Percentiles rank a stretch among this genome's conserved stretches.
These are phyloP conservation scores for Ostrea edulis DNA, from an alignment of 1,140 invertebrate genomes.

Conservation along the genomic window DNA sequence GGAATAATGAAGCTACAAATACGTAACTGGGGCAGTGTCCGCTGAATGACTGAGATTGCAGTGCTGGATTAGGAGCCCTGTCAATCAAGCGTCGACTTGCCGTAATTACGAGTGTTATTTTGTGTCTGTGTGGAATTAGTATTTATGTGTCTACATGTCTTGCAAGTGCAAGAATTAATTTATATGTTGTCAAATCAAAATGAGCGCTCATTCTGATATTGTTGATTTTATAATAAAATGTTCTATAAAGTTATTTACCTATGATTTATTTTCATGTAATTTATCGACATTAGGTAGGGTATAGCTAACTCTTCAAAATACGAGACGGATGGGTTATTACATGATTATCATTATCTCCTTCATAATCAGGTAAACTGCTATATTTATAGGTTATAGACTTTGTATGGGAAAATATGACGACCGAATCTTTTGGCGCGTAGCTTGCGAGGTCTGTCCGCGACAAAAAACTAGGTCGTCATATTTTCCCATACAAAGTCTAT, in stretches of 20 bases:
- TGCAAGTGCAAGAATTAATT: background rate
- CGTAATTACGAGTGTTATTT: background rate
- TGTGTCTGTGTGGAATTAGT: background rate
- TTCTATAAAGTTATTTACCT: background rate
- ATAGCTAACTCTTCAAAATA: too few species aligned
- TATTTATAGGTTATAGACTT: too few species aligned
- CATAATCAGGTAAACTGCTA: too few species aligned
- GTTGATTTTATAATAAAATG: slow-evolving; percentile 23
- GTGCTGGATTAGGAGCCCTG: background rate
- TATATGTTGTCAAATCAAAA: slow-evolving; percentile 16
- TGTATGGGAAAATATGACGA: too few species aligned
- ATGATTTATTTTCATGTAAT: too few species aligned
- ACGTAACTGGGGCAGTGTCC: background rate
- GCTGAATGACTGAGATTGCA: background rate
- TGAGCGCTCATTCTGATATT: slow-evolving; percentile 31
- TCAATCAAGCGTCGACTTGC: background rate
- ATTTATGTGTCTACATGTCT: background rate
- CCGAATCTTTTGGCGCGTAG: too few species aligned
- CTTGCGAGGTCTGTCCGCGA: too few species aligned
- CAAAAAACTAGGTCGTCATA: too few species aligned
- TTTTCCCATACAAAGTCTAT: too few species aligned
- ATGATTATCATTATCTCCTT: too few species aligned
- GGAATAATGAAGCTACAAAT: slow-evolving; percentile 12
- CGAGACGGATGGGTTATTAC: too few species aligned
- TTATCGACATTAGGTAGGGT: too few species aligned